Percentiles rank a stretch among this genome's conserved stretches.
These are phyloP conservation scores for Archilochus colubris DNA, from an alignment of 2,113 vertebrate genomes.

Conservation along the genomic window DNA sequence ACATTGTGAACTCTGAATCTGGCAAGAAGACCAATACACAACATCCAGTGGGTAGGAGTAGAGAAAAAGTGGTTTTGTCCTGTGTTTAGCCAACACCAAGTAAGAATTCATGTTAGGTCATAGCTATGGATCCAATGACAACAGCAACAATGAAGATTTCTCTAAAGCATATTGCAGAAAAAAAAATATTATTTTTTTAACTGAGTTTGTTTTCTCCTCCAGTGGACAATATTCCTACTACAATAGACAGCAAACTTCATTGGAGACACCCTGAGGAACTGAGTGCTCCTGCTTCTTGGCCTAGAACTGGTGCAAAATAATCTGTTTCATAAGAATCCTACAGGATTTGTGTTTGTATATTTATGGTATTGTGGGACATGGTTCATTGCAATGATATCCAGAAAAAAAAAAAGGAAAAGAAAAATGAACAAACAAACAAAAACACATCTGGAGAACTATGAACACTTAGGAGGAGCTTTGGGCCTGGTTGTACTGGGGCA, in stretches of 20 bases:
- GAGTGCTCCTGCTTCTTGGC: neutral
- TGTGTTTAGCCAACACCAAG: neutral
- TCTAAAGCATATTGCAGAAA: neutral
- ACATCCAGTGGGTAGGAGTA: neutral
- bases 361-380: neutral
- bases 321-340: neutral
- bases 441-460: neutral
- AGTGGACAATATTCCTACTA: neutral
- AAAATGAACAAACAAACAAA: neutral
- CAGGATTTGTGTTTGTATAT: neutral
- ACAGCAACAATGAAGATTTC: neutral
- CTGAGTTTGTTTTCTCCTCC: neutral
- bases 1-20: neutral
- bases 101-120: neutral
- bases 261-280: neutral
- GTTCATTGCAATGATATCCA: neutral
- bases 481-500: fast-evolving
- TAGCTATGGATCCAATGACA: neutral
- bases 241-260: neutral
- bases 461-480: neutral
- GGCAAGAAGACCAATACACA: neutral
- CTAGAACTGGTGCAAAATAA: neutral
- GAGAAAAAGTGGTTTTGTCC: neutral
- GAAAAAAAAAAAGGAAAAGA: neutral
- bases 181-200: neutral